Evolutionary conservation across 1,140 invertebrate species (phyloP).

Genomic region (Phortica variegata): DNA sequence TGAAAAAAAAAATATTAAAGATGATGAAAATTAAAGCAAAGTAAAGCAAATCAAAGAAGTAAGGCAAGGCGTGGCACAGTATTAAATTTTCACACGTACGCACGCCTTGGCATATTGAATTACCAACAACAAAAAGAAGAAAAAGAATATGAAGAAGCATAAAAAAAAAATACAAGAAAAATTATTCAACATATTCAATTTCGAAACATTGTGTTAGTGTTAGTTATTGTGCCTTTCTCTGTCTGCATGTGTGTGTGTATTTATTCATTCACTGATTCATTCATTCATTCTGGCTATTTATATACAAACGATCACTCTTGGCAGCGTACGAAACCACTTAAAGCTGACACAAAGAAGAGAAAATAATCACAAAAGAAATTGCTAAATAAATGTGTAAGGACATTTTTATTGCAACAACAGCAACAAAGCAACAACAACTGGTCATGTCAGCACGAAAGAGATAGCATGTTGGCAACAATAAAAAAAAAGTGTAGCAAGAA

Average conservation of each 20-base stretch:
- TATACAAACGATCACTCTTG: no score
- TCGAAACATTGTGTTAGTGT: no score
- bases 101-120: background rate
- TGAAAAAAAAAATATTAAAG: no score
- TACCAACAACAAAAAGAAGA: no score
- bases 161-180: slow-evolving; percentile 1
- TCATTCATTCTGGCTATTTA: no score
- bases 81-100: slow-evolving; percentile 1
- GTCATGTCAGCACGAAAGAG: no score
- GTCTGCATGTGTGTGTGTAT: background rate
- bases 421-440: slow-evolving; percentile 5
- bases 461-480: no score
- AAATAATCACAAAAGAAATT: slow-evolving; percentile 54
- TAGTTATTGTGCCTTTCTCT: background rate
- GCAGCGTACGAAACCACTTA: slow-evolving; percentile 26
- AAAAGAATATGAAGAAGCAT: no score
- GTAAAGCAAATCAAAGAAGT: no score
- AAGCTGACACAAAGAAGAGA: slow-evolving; percentile 24
- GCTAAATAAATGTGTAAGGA: slow-evolving; percentile 52
- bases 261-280: no score
- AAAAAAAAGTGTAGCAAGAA: background rate
- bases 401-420: slow-evolving; percentile 41
- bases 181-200: slow-evolving; percentile 36
- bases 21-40: no score
- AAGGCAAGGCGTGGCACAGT: no score